These are phyloP conservation scores for Tanypteryx hageni DNA, from an alignment of 2,888 invertebrate genomes.

Conservation along the genomic window DNA sequence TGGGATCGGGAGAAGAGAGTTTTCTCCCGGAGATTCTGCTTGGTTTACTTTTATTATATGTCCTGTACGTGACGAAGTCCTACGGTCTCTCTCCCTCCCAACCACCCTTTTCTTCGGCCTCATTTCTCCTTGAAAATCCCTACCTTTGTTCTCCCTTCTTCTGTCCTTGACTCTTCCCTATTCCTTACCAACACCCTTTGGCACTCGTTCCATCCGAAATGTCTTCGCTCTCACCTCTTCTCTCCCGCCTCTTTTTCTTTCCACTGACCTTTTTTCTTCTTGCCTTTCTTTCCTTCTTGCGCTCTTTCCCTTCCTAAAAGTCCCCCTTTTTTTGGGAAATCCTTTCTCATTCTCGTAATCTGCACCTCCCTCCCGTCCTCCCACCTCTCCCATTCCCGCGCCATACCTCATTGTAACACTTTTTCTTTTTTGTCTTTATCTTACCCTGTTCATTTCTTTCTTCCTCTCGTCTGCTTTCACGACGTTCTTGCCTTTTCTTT, in stretches of 20 bases:
- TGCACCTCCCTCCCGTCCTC: background rate
- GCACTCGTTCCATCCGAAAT: background rate
- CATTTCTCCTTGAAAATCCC: constrained; percentile 15
- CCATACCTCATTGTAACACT: background rate
- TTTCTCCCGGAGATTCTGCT: background rate
- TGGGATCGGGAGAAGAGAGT: background rate
- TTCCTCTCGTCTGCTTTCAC: background rate
- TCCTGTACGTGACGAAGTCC: constrained; percentile 17
- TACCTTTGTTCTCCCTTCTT: background rate
- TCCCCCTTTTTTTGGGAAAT: background rate
- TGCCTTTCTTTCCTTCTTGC: background rate
- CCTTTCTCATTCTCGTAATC: constrained; percentile 13
- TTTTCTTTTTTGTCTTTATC: background rate
- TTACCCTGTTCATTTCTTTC: background rate
- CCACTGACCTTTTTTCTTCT: background rate
- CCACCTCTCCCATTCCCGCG: background rate
- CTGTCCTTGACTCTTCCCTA: background rate
- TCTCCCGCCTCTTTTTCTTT: background rate
- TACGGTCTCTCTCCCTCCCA: background rate
- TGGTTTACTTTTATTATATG: constrained; percentile 21
- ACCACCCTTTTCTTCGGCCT: background rate
- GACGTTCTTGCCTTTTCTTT: too few relatives aligned
- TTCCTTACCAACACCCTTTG: background rate
- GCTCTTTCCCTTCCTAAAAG: background rate
- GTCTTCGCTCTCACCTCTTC: background rate